Conservation (phyloP, 2,888 invertebrate species). For the Dryomyza anilis region DNA sequence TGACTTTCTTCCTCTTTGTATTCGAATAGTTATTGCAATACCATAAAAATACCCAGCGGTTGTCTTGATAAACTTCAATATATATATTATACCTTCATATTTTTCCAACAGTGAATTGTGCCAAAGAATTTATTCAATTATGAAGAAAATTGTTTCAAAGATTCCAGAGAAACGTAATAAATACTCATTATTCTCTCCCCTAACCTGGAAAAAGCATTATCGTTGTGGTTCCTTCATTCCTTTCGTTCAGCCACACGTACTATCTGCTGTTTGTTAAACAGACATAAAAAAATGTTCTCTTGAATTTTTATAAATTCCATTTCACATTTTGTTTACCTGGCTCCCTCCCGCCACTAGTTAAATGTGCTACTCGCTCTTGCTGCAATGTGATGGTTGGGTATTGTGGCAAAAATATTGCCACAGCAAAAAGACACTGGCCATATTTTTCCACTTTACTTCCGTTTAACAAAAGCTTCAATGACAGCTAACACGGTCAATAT, state of each 20-base stretch:
- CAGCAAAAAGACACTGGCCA: constrained; percentile 8
- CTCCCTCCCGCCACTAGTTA: constrained; percentile 1
- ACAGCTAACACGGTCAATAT: constrained; percentile 17
- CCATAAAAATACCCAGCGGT: background rate
- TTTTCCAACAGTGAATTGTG: background rate
- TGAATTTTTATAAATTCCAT: constrained; percentile 7
- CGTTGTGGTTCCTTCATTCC: too few relatives aligned
- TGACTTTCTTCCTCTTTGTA: too few relatives aligned
- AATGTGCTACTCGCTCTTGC: background rate
- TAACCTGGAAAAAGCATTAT: background rate
- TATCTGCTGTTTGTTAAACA: background rate
- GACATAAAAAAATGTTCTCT: constrained; percentile 6
- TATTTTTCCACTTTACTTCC: constrained; percentile 22
- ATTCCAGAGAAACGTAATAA: constrained; percentile 16
- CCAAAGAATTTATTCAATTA: constrained; percentile 5
- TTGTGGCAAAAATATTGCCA: constrained; percentile 7
- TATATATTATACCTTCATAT: constrained; percentile 1
- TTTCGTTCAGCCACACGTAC: background rate
- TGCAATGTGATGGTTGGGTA: background rate
- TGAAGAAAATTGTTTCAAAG: constrained; percentile 18
- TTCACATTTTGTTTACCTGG: constrained; percentile 9
- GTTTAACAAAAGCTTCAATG: constrained; percentile 22
- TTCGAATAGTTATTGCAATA: background rate
- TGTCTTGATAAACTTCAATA: background rate
- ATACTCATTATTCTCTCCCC: constrained; percentile 1